Evolutionary conservation across 2,113 vertebrate genomes (phyloP).

Genomic region (Clinocottus analis): DNA sequence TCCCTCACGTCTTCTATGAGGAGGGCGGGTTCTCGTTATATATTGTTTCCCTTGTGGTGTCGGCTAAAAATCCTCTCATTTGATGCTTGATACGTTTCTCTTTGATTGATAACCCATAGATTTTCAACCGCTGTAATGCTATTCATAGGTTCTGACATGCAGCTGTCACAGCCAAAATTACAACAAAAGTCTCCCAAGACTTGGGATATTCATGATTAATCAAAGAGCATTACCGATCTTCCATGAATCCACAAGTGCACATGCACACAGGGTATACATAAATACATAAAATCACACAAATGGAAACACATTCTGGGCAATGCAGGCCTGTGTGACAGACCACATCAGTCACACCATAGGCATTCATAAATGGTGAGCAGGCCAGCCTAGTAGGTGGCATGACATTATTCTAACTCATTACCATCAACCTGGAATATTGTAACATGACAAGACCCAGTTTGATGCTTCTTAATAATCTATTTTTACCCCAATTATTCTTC

Average conservation of each 20-base stretch:
- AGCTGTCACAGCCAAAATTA: conserved; percentile 50
- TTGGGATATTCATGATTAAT: conserved; percentile 50
- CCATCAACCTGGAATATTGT: conserved; percentile 57
- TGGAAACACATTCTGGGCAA: conserved; percentile 10
- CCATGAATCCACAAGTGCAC: background rate
- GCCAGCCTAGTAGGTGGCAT: conserved; percentile 59
- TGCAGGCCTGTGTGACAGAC: conserved; percentile 37
- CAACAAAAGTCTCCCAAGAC: conserved; percentile 43
- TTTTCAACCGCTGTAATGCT: conserved; percentile 58
- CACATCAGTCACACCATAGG: conserved; percentile 57
- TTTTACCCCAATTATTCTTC: conserved; percentile 46
- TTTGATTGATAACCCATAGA: conserved; percentile 51
- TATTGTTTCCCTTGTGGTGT: conserved; percentile 36
- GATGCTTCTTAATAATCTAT: conserved; percentile 62
- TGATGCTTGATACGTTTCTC: conserved; percentile 36
- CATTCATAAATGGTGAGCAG: conserved; percentile 58
- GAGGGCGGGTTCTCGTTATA: conserved; percentile 11
- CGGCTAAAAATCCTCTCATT: conserved; percentile 35
- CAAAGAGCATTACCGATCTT: conserved; percentile 20
- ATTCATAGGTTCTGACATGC: conserved; percentile 67
- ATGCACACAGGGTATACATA: conserved; percentile 18
- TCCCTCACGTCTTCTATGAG: conserved; percentile 30
- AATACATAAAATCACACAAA: conserved; percentile 48
- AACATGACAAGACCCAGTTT: conserved; percentile 53
- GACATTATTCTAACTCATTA: conserved; percentile 68